Base-by-base conservation (phyloP, 2,113 vertebrate genomes). In the Argyrosomus japonicus region DNA sequence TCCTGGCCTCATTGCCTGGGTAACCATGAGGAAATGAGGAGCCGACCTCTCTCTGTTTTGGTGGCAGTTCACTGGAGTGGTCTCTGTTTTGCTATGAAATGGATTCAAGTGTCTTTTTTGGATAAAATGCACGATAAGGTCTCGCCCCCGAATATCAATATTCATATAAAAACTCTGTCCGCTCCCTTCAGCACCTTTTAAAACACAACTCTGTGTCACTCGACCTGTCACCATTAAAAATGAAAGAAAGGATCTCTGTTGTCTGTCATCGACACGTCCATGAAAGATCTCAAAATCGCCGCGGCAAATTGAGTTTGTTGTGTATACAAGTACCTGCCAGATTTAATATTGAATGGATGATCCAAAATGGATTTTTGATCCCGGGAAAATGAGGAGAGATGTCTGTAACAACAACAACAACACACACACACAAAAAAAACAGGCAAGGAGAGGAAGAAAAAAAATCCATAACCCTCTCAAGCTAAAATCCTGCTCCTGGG, bases 301-400 rank as follows among this genome's bases (percentile, higher is more conserved):
- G 77, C 70, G 19, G 91, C 94, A 96, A 96, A 97, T 97, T 96
- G 95, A 95, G 93, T 93, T 92, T 94, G 94, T 92, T 95, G 94
- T 95, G 95, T 94, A 94, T 95, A 94, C 95, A 94, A 96, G 94
- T 91, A 93, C 95, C 96, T 96, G 94, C 96, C 94, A 89, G 93
- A 94, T 97, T 95, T 95, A 96, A 96, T 97, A 96, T 92, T 89
- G 94, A 94, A 96, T 90, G 94, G 89, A 90, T 92, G 95, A 93
- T 94, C 92, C 93, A 80, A 92, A 93, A 94, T 95, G 89, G 93
- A 94, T 96, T 97, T 95, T 94, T 95, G 94, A 95, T 96, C 95
- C 94, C 83, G 84, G 91, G 93, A 95, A 95, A 96, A 96, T 96
- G 95, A 96, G 93, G 94, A 89, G 88, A 91, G 89, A 91, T 94